Conservation (phyloP, 2,797 vertebrate species). For the Brachymystax lenok region DNA sequence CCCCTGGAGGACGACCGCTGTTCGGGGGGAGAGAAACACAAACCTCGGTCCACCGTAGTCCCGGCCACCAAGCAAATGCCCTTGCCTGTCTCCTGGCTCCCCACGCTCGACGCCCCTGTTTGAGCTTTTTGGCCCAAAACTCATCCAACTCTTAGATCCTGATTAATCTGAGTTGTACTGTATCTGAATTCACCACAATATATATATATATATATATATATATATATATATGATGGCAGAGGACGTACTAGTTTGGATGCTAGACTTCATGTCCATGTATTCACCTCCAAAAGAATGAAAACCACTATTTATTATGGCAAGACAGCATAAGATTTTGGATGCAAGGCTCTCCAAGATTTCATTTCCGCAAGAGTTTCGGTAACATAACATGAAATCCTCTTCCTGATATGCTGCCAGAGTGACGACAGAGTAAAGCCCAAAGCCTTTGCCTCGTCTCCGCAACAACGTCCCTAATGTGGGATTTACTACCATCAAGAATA, state of each 20-base stretch:
- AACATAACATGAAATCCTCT: neutral
- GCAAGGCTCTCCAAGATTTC: neutral
- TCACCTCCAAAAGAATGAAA: neutral
- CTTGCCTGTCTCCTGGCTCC: slow-evolving; percentile 12
- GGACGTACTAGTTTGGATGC: neutral
- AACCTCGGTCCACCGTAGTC: neutral
- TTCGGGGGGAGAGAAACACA: neutral
- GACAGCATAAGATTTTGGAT: slow-evolving; percentile 2
- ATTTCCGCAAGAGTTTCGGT: neutral
- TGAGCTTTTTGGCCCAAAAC: neutral
- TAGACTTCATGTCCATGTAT: neutral
- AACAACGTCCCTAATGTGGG: slow-evolving; percentile 7
- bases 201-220: neutral
- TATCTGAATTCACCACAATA: slow-evolving; percentile 13
- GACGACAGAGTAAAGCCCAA: slow-evolving; percentile 25
- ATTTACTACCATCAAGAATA: slow-evolving; percentile 41
- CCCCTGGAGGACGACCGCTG: neutral
- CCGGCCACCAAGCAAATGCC: slow-evolving; percentile 25
- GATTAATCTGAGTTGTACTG: neutral
- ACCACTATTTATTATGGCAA: slow-evolving; percentile 1
- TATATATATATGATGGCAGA: neutral
- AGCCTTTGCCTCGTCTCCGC: slow-evolving; percentile 8
- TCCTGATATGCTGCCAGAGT: slow-evolving; percentile 9
- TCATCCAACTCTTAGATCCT: slow-evolving; percentile 1
- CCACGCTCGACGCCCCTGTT: neutral